phyloP scores from a whole-genome alignment of 2,797 vertebrate species.

The Podarcis lilfordi region DNA sequence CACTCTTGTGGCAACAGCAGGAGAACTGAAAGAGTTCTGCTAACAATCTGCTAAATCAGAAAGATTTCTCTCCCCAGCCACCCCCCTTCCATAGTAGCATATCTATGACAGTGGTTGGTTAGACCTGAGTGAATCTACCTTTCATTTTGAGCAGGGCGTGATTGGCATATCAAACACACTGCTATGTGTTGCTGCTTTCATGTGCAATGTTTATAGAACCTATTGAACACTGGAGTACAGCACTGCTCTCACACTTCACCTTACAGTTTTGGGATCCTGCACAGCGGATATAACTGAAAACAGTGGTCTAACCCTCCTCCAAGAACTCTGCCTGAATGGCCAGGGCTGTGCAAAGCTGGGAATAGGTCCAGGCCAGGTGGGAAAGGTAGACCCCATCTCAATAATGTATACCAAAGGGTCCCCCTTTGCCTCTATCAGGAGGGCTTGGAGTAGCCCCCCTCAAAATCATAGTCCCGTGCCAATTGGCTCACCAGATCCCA shows the following conservation, averaged over 20 bases:
- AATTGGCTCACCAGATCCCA: too few species aligned
- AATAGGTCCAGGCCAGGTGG: too few species aligned
- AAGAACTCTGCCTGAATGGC: neutral
- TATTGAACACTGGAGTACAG: neutral
- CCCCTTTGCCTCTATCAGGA: too few species aligned
- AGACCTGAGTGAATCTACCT: neutral
- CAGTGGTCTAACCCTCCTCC: too few species aligned
- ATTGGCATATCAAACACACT: constrained; percentile 14
- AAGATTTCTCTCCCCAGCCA: too few species aligned
- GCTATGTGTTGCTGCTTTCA: neutral
- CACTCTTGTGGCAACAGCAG: too few species aligned
- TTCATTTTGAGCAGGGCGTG: neutral
- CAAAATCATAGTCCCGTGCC: too few species aligned
- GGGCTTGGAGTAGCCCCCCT: too few species aligned
- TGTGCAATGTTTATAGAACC: neutral
- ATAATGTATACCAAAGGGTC: too few species aligned
- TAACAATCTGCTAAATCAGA: neutral
- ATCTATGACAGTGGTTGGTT: neutral
- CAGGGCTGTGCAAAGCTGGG: too few species aligned
- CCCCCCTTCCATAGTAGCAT: neutral
- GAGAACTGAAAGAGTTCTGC: neutral
- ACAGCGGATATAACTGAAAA: neutral
- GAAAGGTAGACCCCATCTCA: too few species aligned
- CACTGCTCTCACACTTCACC: neutral
- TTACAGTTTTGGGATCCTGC: neutral